Percentiles rank a stretch among this genome's conserved stretches.
Evolutionary conservation across 1,140 invertebrate species (phyloP).

Genomic region (Ericerus pela): DNA sequence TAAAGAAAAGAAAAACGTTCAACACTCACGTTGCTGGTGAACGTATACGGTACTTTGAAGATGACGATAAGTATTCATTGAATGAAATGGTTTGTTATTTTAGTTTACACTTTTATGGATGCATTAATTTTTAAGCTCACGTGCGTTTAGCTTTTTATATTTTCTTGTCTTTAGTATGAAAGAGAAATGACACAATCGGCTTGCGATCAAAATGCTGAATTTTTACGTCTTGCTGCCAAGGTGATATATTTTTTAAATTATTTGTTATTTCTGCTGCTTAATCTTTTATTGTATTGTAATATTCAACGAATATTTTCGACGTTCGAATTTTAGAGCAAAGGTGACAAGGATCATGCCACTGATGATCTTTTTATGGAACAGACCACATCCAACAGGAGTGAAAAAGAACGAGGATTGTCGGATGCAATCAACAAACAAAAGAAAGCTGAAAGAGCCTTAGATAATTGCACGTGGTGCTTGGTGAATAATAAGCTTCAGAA

Average conservation of each 20-base stretch:
- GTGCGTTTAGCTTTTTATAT: conserved; percentile 11
- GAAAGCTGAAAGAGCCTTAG: conserved; percentile 48
- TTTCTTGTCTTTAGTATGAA: conserved; percentile 51
- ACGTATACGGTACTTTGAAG: conserved; percentile 68
- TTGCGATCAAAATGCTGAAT: conserved; percentile 65
- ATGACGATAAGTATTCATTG: conserved; percentile 78
- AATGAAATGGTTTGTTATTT: conserved; percentile 56
- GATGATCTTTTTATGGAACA: conserved; percentile 75
- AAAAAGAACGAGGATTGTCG: conserved; percentile 42
- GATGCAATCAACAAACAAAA: conserved; percentile 59
- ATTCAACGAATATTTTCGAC: background rate
- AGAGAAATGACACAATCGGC: conserved; percentile 69
- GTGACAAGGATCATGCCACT: conserved; percentile 54
- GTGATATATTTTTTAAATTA: conserved; percentile 29
- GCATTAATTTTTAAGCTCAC: background rate
- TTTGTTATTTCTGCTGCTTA: no score
- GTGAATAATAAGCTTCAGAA: conserved; percentile 65
- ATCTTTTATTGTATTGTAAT: background rate
- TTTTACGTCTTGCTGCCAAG: conserved; percentile 55
- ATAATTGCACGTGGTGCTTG: conserved; percentile 68
- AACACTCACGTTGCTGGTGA: conserved; percentile 59
- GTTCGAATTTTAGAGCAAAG: conserved; percentile 38
- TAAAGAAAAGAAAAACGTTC: conserved; percentile 39
- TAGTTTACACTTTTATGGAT: conserved; percentile 13
- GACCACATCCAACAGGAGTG: conserved; percentile 42